Evolutionary conservation across 2,113 vertebrate species (phyloP), one percentile per base, ranked within the genome.

Genomic region (Microtus richardsoni): DNA sequence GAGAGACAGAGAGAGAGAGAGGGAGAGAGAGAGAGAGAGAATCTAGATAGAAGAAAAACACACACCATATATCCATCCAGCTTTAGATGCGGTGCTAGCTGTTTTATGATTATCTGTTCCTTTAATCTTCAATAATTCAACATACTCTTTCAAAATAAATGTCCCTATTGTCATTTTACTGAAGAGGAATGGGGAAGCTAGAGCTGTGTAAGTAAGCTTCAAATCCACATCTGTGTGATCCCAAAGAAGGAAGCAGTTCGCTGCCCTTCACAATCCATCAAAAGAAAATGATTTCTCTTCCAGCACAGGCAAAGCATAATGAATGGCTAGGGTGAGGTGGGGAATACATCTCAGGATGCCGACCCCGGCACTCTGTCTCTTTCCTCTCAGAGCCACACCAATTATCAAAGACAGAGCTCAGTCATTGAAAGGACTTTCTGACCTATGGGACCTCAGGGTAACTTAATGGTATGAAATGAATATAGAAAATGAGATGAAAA

Each of bases 201-300:
- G 10, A 30, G 5, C 60, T 73, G 19, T 79, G 30, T 73, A 73
- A 52, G 84, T 70, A 75, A 88, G n/a, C 47, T 84, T 60, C 58
- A 85, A 60, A 80, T 88, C 36, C 39, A 58, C 54, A 14, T 79
- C 66, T 91, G 30, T 88, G 49, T 73, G 66, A 90, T 49, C 58
- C 47, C 73, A 77, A 16, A 52, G 73, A 85, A 78, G 70, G 52
- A 74, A 41, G n/a, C n/a, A 82, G 13, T 28, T 87, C 41, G 9
- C 28, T 90, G 12, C 30, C 28, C 24, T 68, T 89, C n/a, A 33
- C 0, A 71, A 39, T 70, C 75, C 33, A 47, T 89, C 64, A 3
- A 71, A 68, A 86, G 74, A 84, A 94, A 95, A 84, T 78, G 22
- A 44, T 91, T 70, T 89, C 84, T 90, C 30, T 41, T 64, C 39